Percentiles rank a stretch among this genome's conserved stretches.
phyloP scores from a whole-genome alignment of 1,140 invertebrate genomes.

The Cherax destructor region DNA sequence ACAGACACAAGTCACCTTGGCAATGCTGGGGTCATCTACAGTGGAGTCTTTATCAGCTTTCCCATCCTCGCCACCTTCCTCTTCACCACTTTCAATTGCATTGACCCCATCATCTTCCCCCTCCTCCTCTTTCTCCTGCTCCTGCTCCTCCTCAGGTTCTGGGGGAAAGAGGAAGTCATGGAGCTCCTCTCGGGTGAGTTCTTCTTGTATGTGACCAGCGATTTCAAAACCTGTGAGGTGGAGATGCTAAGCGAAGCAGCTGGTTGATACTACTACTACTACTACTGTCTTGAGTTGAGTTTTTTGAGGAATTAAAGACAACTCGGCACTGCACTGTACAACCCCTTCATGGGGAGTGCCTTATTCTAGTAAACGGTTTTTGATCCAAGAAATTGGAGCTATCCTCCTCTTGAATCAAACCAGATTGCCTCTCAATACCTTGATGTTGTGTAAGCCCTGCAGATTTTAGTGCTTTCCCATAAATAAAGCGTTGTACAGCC shows the following conservation, averaged over 20 bases:
- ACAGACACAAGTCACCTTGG: not conserved
- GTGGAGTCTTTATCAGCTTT: not conserved
- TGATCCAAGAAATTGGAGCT: no score
- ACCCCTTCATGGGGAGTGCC: no score
- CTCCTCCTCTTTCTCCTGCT: slow-evolving; percentile 17
- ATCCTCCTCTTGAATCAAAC: no score
- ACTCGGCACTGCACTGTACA: no score
- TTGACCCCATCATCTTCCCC: not conserved
- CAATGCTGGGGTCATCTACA: not conserved
- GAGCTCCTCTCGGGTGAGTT: slow-evolving; percentile 43
- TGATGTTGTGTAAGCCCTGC: no score
- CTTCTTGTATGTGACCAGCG: slow-evolving; percentile 59
- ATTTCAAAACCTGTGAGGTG: slow-evolving; percentile 55
- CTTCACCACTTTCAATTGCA: slow-evolving; percentile 9
- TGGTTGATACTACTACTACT: no score
- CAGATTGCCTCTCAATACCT: no score
- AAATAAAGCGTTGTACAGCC: no score
- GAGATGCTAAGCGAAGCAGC: not conserved
- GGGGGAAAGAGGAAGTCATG: slow-evolving; percentile 50
- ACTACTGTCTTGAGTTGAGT: no score
- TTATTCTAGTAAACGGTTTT: no score
- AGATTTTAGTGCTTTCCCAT: no score
- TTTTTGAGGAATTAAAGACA: no score
- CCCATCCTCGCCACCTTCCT: slow-evolving; percentile 5
- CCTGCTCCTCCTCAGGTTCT: slow-evolving; percentile 14